Conservation (phyloP, 2,888 invertebrate species). For the Ormia ochracea region DNA sequence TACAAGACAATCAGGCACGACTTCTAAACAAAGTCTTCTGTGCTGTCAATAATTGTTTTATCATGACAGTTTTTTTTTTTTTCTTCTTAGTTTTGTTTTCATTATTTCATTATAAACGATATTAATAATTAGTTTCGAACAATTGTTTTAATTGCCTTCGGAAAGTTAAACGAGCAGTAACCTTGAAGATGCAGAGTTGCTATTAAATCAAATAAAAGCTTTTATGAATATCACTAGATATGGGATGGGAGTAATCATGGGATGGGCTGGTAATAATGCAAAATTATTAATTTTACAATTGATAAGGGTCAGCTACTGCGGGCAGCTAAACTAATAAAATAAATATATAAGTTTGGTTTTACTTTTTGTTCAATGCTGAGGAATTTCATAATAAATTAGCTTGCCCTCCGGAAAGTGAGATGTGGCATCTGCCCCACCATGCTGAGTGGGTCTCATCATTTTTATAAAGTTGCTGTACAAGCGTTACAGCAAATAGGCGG, state of each 20-base stretch:
- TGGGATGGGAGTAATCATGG: slow-evolving; percentile 35
- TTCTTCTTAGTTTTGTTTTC: slow-evolving; percentile 15
- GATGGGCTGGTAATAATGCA: slow-evolving; percentile 12
- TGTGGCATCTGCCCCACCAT: no score
- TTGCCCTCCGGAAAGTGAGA: no score
- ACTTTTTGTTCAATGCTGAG: no score
- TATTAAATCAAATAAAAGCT: slow-evolving; percentile 1
- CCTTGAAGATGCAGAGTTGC: slow-evolving; percentile 56
- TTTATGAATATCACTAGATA: slow-evolving; percentile 4
- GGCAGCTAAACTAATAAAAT: background rate
- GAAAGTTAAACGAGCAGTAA: slow-evolving; percentile 26
- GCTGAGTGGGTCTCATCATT: no score
- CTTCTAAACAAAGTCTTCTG: slow-evolving; percentile 53
- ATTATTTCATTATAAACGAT: slow-evolving; percentile 27
- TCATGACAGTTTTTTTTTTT: slow-evolving; percentile 57
- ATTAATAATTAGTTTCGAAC: slow-evolving; percentile 54
- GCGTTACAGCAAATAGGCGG: no score
- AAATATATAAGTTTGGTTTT: no score
- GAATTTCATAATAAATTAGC: no score
- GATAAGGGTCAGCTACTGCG: slow-evolving; percentile 7
- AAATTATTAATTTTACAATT: background rate
- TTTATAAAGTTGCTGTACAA: no score
- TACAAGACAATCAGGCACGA: slow-evolving; percentile 62
- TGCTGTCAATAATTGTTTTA: slow-evolving; percentile 62
- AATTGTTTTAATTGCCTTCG: slow-evolving; percentile 60